Base-by-base conservation (phyloP, 2,797 vertebrate genomes). In the Choloepus didactylus region DNA sequence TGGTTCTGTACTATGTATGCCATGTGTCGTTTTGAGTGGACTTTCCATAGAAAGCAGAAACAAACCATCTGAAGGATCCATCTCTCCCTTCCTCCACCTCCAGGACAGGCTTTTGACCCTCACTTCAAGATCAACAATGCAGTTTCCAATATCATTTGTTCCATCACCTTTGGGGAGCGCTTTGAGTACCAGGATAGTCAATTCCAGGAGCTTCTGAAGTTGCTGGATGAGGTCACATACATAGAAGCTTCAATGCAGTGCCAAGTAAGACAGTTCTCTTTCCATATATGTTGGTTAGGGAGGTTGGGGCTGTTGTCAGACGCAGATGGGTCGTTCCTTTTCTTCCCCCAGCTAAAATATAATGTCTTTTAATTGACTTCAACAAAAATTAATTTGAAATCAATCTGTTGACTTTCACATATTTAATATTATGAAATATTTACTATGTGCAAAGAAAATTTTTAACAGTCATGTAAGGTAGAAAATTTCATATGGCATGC, bases 131-230 rank as follows among this genome's bases (percentile, higher is more conserved):
- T 99, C 60, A 98, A 98, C 31, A 94, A 96, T 0, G 98, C 98
- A 29, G 41, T 72, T 72, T 44, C 70, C 14, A 44, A 72, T 38
- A 72, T 72, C 76, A 98, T 99, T 93, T 98, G 98, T 49, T 98
- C 98, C 23, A 90, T 99, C 95, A 98, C 97, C 90, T 99, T 99
- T 96, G 98, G 98, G 66, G 90, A 97, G 31, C 98, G 98, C 82
- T 99, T 98, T 0, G 98, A 98, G 11, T 98, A 98, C 90, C 85
- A 98, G 5, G 98, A 98, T 95, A 80, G n/a, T 84, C 31, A 44
- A 49, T 98, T 98, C 96, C 98, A 98, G 95, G 97, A 98, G n/a
- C 60, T 98, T 35, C 96, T 98, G 94, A 97, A 91, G 77, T 87
- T 95, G 0, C 56, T 98, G 59, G 97, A 98, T 84, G 97, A 98